Percentiles rank a stretch among this genome's conserved stretches.
Conservation (phyloP, 1,140 invertebrate species). For the Heliconius eleuchia region DNA sequence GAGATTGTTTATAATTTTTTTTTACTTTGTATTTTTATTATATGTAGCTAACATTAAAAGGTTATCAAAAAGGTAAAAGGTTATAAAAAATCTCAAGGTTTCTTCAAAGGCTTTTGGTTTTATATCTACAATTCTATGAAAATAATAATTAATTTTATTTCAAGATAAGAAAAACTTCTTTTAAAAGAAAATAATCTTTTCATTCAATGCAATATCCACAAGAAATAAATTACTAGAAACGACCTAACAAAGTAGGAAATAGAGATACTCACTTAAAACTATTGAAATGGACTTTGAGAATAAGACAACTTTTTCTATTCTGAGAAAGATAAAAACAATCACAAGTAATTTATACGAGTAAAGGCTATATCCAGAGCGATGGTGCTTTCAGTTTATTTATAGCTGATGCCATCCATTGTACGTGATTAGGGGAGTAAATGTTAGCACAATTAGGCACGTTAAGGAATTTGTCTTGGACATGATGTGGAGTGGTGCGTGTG, state of each 20-base stretch:
- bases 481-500: conserved; percentile 18
- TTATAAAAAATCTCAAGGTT: not conserved
- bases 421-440: conserved; percentile 71
- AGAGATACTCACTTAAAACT: not conserved
- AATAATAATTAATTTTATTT: not conserved
- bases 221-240: conserved; percentile 3
- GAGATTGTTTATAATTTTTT: no score
- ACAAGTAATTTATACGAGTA: conserved; percentile 30
- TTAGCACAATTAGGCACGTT: conserved; percentile 67
- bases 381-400: conserved; percentile 45
- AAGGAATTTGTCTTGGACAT: conserved; percentile 63
- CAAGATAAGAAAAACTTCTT: not conserved
- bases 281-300: not conserved
- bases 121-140: not conserved
- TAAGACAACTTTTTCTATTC: conserved; percentile 22
- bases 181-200: not conserved
- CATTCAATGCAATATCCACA: not conserved
- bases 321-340: conserved; percentile 35
- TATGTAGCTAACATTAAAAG: not conserved
- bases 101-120: not conserved
- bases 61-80: not conserved
- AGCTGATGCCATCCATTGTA: conserved; percentile 51
- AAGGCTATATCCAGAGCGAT: conserved; percentile 31
- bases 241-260: not conserved
- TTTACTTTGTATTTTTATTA: no score